Evolutionary conservation across 2,888 invertebrate species (phyloP).

Genomic region (Oscheius sp.): DNA sequence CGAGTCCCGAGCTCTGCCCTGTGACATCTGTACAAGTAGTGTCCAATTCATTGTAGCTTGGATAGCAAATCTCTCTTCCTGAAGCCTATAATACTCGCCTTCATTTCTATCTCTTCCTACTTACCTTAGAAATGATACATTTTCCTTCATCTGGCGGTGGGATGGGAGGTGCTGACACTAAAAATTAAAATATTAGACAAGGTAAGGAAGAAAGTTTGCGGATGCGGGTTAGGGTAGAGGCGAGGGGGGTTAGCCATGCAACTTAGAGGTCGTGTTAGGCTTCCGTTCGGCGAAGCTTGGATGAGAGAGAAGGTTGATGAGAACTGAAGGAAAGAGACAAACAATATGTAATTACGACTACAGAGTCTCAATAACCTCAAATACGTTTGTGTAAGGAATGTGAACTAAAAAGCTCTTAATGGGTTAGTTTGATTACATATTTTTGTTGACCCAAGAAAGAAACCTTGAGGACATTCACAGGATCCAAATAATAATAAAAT

Average conservation of each 20-base stretch:
- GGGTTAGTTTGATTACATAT: no score
- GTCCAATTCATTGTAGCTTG: conserved; percentile 65
- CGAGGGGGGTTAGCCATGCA: conserved; percentile 18
- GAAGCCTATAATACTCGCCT: conserved; percentile 36
- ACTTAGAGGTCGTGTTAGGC: background rate
- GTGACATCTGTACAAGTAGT: conserved; percentile 67
- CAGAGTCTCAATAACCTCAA: no score
- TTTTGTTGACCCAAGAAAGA: no score
- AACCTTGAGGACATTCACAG: no score
- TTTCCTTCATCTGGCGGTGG: conserved; percentile 67
- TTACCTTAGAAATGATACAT: conserved; percentile 60
- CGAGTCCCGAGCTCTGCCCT: conserved; percentile 53
- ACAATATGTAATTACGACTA: no score
- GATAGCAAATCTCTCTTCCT: conserved; percentile 65
- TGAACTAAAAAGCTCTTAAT: no score
- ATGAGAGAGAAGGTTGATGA: no score
- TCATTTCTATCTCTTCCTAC: background rate
- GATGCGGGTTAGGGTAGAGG: conserved; percentile 28
- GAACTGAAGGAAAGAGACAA: no score
- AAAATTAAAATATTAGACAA: conserved; percentile 32
- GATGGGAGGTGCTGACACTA: conserved; percentile 69
- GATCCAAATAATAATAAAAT: no score
- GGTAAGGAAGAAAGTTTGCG: background rate
- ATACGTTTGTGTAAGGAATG: no score
- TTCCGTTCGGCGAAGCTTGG: no score